Conservation (phyloP, 2,797 vertebrate genomes). For the Falco rusticolus region DNA sequence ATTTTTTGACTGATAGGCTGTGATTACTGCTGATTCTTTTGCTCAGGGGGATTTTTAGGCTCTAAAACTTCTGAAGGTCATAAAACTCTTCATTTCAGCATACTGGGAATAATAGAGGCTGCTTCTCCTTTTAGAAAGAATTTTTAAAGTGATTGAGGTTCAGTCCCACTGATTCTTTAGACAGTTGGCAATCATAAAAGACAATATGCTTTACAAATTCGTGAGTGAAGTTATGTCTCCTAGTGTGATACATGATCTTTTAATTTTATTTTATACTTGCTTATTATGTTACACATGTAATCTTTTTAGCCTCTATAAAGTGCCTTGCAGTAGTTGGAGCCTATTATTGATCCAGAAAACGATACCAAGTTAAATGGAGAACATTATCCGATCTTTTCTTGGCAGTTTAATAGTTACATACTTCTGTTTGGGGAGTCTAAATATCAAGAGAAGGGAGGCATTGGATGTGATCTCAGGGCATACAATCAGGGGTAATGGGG, state of each 20-base stretch:
- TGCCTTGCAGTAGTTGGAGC: neutral
- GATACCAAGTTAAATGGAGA: neutral
- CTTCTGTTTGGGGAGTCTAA: neutral
- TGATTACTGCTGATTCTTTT: neutral
- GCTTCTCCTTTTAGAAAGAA: neutral
- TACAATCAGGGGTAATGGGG: neutral
- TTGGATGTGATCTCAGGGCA: neutral
- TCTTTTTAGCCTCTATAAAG: neutral
- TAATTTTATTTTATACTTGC: constrained; percentile 5
- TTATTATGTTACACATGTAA: neutral
- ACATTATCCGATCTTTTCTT: neutral
- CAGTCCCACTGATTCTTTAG: neutral
- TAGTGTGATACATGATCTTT: neutral
- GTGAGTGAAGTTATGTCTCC: neutral
- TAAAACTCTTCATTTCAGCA: neutral
- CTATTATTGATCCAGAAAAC: neutral
- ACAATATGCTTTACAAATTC: neutral
- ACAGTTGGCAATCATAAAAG: neutral
- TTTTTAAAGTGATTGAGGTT: neutral
- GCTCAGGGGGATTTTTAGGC: neutral
- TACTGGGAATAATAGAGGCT: neutral
- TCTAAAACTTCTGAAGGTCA: neutral
- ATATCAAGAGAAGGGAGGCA: neutral
- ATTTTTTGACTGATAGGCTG: neutral
- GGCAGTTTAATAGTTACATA: neutral